phyloP scores from a whole-genome alignment of 92 coral and sea anemone genomes.

The Nematostella vectensis region DNA sequence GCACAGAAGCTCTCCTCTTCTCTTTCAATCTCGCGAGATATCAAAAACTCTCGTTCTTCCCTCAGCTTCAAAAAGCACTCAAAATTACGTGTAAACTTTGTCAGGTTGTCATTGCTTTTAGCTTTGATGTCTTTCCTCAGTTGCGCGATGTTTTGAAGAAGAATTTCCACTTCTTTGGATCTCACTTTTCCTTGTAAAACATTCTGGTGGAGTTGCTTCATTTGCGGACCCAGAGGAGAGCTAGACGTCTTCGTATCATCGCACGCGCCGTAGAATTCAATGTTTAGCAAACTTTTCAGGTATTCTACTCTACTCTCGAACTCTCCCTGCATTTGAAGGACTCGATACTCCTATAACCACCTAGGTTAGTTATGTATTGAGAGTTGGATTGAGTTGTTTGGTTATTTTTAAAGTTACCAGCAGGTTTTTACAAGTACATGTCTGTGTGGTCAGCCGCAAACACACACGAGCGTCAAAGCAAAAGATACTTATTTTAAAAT shows the following conservation, averaged over 20 bases:
- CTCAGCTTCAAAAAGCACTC: slow-evolving; percentile 37
- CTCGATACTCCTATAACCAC: no score
- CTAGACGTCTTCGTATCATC: no score
- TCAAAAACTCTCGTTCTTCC: slow-evolving; percentile 47
- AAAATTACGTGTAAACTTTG: slow-evolving; percentile 49
- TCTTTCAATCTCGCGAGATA: neutral
- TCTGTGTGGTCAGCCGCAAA: no score
- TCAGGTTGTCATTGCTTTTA: slow-evolving; percentile 7
- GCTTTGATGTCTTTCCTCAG: neutral
- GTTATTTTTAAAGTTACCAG: no score
- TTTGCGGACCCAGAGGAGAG: neutral
- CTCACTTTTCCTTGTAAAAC: neutral
- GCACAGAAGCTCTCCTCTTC: slow-evolving; percentile 41
- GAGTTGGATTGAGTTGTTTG: no score
- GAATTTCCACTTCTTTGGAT: neutral
- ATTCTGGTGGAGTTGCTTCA: slow-evolving; percentile 4
- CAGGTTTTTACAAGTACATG: no score
- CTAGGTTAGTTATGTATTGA: no score
- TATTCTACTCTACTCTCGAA: slow-evolving; percentile 1
- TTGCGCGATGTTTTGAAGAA: neutral
- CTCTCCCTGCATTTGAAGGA: no score
- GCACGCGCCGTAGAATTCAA: slow-evolving; percentile 2
- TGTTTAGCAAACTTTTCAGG: neutral
- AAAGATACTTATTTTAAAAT: no score
- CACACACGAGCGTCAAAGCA: no score